Conservation (phyloP, 2,797 vertebrate genomes). For the Peromyscus melanophrys region DNA sequence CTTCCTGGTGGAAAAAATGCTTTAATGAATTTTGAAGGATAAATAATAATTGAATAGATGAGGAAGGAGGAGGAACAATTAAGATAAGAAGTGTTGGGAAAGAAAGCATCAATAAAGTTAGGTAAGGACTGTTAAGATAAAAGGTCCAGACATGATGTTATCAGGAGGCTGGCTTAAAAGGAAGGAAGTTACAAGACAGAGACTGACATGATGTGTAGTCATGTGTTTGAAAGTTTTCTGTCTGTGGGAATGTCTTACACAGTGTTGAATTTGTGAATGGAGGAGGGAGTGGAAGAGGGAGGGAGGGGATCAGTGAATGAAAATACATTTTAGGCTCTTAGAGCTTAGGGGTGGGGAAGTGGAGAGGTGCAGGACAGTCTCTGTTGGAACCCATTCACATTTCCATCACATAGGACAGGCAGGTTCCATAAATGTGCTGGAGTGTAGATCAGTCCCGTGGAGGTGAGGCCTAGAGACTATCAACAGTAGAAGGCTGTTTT, state of each 20-base stretch:
- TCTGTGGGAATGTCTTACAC: neutral
- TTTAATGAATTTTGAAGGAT: constrained; percentile 23
- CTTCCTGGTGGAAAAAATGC: constrained; percentile 5
- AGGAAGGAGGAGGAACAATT: neutral
- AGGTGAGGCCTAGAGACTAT: neutral
- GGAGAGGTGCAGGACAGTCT: neutral
- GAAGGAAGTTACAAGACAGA: neutral
- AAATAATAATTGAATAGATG: constrained; percentile 3
- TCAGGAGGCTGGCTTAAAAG: neutral
- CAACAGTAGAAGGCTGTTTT: neutral
- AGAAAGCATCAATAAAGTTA: neutral
- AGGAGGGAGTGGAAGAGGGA: neutral
- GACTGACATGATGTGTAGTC: neutral
- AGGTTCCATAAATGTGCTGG: neutral
- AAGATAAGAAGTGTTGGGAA: neutral
- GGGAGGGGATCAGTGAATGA: neutral
- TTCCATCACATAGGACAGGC: neutral
- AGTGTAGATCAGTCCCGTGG: too few relatives aligned
- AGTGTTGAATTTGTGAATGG: neutral
- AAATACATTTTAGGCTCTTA: neutral
- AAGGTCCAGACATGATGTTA: neutral
- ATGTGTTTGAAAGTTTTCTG: neutral
- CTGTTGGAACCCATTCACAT: neutral
- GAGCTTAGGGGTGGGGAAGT: neutral
- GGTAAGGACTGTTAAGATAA: neutral